A percentile compares a stretch with the other conserved stretches of the same genome.
Evolutionary conservation across 2,797 vertebrate genomes (phyloP).

Genomic region (Gallinago nigripennis): DNA sequence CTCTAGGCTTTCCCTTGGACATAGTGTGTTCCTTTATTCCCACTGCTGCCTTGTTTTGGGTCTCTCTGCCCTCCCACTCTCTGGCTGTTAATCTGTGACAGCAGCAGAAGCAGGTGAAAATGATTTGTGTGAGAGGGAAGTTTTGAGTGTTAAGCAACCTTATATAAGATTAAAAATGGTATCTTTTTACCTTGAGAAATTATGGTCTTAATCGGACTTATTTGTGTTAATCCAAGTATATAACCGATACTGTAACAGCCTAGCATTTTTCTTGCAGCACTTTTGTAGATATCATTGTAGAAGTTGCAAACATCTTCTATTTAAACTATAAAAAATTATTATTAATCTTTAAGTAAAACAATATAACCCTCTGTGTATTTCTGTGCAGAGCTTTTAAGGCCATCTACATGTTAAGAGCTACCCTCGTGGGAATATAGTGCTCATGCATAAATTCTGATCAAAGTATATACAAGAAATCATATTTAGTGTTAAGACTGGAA

Average conservation of each 20-base stretch:
- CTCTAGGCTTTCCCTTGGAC: not conserved
- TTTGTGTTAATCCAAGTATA: not conserved
- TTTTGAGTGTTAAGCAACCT: not conserved
- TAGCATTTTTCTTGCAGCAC: not conserved
- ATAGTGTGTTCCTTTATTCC: not conserved
- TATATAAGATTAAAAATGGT: not conserved
- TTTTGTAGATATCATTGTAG: not conserved
- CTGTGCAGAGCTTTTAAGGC: not conserved
- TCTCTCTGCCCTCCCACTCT: not conserved
- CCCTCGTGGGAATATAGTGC: not conserved
- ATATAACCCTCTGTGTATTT: not conserved
- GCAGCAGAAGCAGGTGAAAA: not conserved
- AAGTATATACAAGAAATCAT: not conserved
- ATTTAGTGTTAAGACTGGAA: not conserved
- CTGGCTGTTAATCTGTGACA: not conserved
- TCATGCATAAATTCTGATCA: not conserved
- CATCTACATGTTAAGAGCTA: not conserved
- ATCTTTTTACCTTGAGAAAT: not conserved
- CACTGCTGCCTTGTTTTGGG: accelerated
- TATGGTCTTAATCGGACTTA: not conserved
- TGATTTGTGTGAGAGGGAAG: not conserved
- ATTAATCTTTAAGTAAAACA: not conserved
- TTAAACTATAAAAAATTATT: not conserved
- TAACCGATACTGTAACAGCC: not conserved
- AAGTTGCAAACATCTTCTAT: not conserved